Percentiles rank a stretch among this genome's conserved stretches.
These are phyloP conservation scores for Pterostichus madidus DNA, from an alignment of 2,888 invertebrate genomes.

Conservation along the genomic window DNA sequence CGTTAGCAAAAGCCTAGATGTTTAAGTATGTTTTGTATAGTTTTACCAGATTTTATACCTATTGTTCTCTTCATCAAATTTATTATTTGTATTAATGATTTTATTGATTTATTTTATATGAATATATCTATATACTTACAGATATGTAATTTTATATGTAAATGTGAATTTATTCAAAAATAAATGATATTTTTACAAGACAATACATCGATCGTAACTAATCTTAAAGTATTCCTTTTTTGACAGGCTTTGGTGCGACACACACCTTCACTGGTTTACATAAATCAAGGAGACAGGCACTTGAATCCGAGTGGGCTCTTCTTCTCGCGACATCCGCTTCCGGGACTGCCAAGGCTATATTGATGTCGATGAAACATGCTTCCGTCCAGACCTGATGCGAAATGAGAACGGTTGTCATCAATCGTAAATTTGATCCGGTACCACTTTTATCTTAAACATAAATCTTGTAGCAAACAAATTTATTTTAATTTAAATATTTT, in stretches of 20 bases:
- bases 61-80: conserved; percentile 64
- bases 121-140: conserved; percentile 65
- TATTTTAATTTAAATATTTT: conserved; percentile 67
- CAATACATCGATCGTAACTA: background rate
- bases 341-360: conserved; percentile 88
- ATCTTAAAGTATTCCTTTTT: conserved; percentile 82
- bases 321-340: conserved; percentile 78
- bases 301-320: conserved; percentile 75
- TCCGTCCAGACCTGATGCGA: conserved; percentile 97
- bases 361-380: conserved; percentile 92
- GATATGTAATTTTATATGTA: conserved; percentile 66
- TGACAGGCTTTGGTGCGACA: conserved; percentile 93
- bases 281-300: conserved; percentile 85
- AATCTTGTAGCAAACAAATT: conserved; percentile 45
- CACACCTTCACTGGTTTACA: conserved; percentile 92
- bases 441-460: conserved; percentile 77
- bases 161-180: conserved; percentile 66
- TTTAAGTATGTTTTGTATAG: conserved; percentile 75
- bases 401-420: conserved; percentile 92
- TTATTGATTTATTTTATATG: conserved; percentile 66
- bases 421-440: conserved; percentile 82
- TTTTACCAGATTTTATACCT: conserved; percentile 76
- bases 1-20: conserved; percentile 61
- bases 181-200: conserved; percentile 67
- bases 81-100: conserved; percentile 67